Evolutionary conservation across 2,113 vertebrate genomes (phyloP), one percentile per base, ranked within the genome.

Genomic region (Glaucomys volans): DNA sequence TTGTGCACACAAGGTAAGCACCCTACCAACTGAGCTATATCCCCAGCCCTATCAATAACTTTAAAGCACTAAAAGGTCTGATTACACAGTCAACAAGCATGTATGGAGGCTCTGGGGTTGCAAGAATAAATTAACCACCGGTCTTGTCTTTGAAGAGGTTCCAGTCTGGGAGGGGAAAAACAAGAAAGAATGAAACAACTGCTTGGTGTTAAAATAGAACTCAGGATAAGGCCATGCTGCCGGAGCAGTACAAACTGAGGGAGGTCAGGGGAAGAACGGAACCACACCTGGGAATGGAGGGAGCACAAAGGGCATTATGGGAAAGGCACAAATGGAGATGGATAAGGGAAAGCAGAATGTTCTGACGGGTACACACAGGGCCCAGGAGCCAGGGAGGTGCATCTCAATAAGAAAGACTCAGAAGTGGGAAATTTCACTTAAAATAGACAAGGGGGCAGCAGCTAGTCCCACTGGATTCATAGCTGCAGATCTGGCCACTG

Each of bases 141-240:
- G n/a, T 91, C 75, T 86, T 83, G 47, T 75, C 84, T 57, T 92
- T 77, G 85, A 95, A 74, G 54, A 93, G 28, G 22, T 37, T 67
- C 52, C 82, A 87, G 17, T 66, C 72, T 66, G 59, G 11, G 30
- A 32, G 42, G 11, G 10, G 30, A 57, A 32, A 66, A 40, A 89
- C n/a, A 92, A 71, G 30, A 52, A 77, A 52, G 67, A 90, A 77
- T 35, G 77, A 95, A 74, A 82, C 50, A 95, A 67, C 35, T 32
- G 52, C 2, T 42, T 47, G 35, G 17, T 62, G 37, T 72, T 40
- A 18, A 40, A 64, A 2, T 5, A 26, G 94, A 74, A 50, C 72
- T 90, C 52, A 64, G 11, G 50, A 20, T 54, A 40, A 13, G 24
- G 26, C 28, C 1, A 69, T 6, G 32, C 59, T 67, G 71, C 47